Conservation (phyloP, 2,797 vertebrate species). For the Rallus crepitans region DNA sequence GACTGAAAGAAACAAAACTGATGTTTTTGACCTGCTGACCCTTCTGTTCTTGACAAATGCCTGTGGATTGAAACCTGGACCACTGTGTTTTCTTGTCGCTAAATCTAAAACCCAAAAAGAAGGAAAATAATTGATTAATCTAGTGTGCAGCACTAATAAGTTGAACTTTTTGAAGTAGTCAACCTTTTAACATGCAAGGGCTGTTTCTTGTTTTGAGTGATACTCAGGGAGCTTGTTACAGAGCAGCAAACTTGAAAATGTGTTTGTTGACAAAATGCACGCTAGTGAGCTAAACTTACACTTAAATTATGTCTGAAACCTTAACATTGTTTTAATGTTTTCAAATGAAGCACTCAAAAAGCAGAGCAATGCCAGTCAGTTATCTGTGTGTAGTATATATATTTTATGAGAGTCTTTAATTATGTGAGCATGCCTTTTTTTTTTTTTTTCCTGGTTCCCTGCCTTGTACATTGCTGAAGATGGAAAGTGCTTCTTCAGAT, state of each 20-base stretch:
- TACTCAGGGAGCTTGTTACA: background rate
- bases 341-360: background rate
- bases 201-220: constrained; percentile 11
- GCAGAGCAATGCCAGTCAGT: background rate
- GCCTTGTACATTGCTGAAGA: background rate
- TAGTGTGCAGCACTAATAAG: background rate
- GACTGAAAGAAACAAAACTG: constrained; percentile 1
- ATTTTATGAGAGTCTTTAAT: background rate
- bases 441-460: background rate
- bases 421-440: background rate
- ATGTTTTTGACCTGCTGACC: constrained; percentile 25
- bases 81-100: background rate
- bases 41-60: constrained; percentile 9
- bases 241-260: constrained; percentile 5
- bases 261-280: background rate
- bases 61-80: background rate
- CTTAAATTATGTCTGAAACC: background rate
- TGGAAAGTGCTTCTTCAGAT: background rate
- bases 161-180: background rate
- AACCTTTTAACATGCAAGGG: background rate
- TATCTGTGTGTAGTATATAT: background rate
- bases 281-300: background rate
- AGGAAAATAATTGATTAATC: background rate
- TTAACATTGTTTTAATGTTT: background rate
- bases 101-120: background rate